Conservation (phyloP, 2,797 vertebrate species). For the Poecilia wingei region DNA sequence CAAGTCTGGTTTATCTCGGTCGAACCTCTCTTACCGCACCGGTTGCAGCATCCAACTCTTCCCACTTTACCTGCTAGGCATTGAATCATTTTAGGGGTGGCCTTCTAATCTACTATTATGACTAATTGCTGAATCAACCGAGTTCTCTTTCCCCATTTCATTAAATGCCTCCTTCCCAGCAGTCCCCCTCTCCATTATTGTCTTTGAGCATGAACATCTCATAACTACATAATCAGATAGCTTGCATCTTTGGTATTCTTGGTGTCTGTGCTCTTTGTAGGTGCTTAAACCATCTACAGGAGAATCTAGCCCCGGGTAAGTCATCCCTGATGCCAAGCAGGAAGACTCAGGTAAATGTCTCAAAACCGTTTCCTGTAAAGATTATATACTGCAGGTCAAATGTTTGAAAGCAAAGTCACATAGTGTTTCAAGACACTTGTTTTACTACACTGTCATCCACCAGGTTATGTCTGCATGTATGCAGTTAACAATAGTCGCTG, state of each 20-base stretch:
- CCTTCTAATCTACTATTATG: background rate
- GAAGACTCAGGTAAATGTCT: slow-evolving; percentile 32
- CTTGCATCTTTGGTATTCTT: slow-evolving; percentile 61
- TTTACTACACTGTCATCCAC: background rate
- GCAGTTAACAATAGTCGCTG: background rate
- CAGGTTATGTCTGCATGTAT: background rate
- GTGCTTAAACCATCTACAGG: slow-evolving; percentile 67
- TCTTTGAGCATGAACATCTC: background rate
- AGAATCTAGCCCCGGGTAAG: slow-evolving; percentile 54
- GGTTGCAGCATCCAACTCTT: background rate
- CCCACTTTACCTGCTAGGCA: background rate
- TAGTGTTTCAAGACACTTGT: background rate
- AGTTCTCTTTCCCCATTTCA: slow-evolving; percentile 13
- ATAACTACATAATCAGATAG: background rate
- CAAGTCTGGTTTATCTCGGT: background rate
- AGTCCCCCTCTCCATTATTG: background rate
- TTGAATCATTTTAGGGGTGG: background rate
- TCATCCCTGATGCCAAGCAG: slow-evolving; percentile 36
- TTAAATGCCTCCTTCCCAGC: background rate
- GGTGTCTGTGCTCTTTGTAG: slow-evolving; percentile 77
- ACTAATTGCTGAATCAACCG: background rate
- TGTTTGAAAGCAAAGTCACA: background rate
- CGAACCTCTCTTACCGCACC: background rate
- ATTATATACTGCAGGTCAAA: background rate
- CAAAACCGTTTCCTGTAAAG: background rate